Base-by-base conservation (phyloP, 2,113 vertebrate species). In the Kryptolebias marmoratus region DNA sequence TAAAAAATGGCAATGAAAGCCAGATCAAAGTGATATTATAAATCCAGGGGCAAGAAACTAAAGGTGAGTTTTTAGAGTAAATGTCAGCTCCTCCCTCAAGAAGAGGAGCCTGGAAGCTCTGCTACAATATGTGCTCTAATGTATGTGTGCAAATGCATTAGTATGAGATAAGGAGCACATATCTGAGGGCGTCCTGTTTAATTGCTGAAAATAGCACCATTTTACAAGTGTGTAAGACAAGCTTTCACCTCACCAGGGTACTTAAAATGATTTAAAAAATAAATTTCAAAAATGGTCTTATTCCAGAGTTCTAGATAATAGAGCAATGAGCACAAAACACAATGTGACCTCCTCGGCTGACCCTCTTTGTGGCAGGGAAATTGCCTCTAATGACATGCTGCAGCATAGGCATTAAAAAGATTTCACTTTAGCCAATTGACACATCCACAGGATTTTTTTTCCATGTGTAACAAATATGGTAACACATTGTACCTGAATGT, bases 11-110 rank as follows among this genome's bases (percentile, higher is more conserved):
- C 12, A 61, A 90, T 67, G 64, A 83, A 87, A 64, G 86, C 66
- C 42, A 78, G 90, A 94, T 91, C 89, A 93, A 73, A 86, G 67
- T 47, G 65, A 81, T 58, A 81, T 86, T 90, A 75, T 88, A 87
- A 94, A 94, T 88, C 81, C 81, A 77, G 75, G 61, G 80, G 76
- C 74, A 89, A 22, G 87, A 3, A 83, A 80, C 74, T 74, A 92
- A 90, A 88, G 90, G 91, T 83, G 31, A 93, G 86, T 91, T 90
- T 71, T 75, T 54, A 87, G 82, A 93, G 80, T 67, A 75, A 88
- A 93, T 91, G 78, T 88, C 81, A 88, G 78, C 83, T 88, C 79
- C 91, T 85, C 49, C 85, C 91, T 86, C 85, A 72, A 81, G 77
- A 93, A 73, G 81, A 84, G 90, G 87, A 87, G 75, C 65, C 77